Conservation (phyloP, 2,113 vertebrate genomes). For the Scortum barcoo region DNA sequence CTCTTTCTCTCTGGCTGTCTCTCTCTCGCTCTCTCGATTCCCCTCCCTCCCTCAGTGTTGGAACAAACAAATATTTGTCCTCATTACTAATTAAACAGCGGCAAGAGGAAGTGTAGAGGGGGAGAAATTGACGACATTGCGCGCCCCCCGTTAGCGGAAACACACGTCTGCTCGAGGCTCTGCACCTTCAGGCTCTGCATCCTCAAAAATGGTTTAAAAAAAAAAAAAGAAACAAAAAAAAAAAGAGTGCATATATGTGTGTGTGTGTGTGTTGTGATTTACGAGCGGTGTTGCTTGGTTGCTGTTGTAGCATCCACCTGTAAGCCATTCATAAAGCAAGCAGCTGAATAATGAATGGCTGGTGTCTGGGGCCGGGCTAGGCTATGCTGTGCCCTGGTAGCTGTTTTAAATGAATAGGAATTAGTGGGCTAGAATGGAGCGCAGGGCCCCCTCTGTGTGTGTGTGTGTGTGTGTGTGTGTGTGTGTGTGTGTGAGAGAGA, state of each 20-base stretch:
- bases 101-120: conserved; percentile 68
- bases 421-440: conserved; percentile 85
- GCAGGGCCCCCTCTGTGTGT: conserved; percentile 39
- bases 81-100: conserved; percentile 97
- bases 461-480: conserved; percentile 44
- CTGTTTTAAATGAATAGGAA: conserved; percentile 97
- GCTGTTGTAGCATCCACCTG: conserved; percentile 89
- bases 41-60: conserved; percentile 45
- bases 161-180: conserved; percentile 52
- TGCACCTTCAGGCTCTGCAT: conserved; percentile 49
- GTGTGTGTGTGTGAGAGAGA: conserved; percentile 45
- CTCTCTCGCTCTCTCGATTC: conserved; percentile 39
- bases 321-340: conserved; percentile 99
- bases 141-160: conserved; percentile 21
- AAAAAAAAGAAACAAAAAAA: conserved; percentile 5
- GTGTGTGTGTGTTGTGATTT: conserved; percentile 87
- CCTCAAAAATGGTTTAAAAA: conserved; percentile 3
- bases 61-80: conserved; percentile 92
- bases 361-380: conserved; percentile 79
- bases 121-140: conserved; percentile 85
- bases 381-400: conserved; percentile 86
- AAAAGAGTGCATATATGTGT: neutral
- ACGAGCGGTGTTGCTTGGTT: conserved; percentile 87
- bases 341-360: conserved; percentile 97
- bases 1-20: neutral